Base-by-base conservation (phyloP, 1,140 invertebrate species). In the Atopsyche davidsoni region DNA sequence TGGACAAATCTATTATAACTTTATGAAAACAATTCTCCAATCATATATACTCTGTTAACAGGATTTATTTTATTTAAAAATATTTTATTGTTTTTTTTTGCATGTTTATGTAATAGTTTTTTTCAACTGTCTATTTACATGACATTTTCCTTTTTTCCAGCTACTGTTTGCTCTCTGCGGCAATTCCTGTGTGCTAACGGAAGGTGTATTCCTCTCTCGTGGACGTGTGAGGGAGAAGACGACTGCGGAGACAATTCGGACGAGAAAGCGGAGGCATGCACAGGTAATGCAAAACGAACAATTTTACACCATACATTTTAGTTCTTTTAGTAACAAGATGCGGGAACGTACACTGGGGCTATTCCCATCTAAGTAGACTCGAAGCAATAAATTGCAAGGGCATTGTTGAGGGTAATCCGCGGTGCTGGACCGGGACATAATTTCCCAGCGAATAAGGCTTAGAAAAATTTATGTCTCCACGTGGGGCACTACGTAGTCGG, bases 161-260 rank as follows among this genome's bases (percentile, higher is more conserved):
- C 56, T 31, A 51, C 52, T 14, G 67, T 70, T 39, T 88, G 86
- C 68, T 75, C 80, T n/a, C 64, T 80, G 59, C 80, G 80, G 64
- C 85, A 88, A 61, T 88, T 87, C 63, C 77, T 77, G 62, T 91
- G 87, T 65, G 76, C 65, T 38, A 86, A 85, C 60, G 86, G 86
- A 55, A 80, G 78, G 60, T 95, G 91, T 69, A 90, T 95, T 67
- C 86, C 89, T 4, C 71, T 82, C 45, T 70, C 85, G 55, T 92
- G 88, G 77, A 74, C 82, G 17, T 90, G 87, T 62, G 88, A 92
- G 59, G 79, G 79, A 42, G 76, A 85, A 46, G 75, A 83, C 57
- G 88, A 92, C 64, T 92, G 89, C 65, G 75, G 73, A 24, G 89
- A 91, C 69, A 80, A 81, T 58, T 86, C 85, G 13, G 89, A 92